Conservation (phyloP, 1,140 invertebrate genomes). For the Anastrepha ludens region DNA sequence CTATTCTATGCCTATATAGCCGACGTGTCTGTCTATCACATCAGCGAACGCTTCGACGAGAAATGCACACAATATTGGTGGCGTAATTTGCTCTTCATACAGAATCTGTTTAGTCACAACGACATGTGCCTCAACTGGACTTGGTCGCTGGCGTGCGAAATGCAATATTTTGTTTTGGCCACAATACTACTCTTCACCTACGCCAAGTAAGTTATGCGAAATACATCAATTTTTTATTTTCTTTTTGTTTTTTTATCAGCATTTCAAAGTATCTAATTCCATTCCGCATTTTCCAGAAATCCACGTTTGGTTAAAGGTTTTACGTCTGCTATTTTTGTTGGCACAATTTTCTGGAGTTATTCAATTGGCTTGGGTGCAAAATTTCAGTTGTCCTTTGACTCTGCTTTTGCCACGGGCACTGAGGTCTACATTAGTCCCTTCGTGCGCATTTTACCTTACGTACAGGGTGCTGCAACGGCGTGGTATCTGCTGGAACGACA, state of each 20-base stretch:
- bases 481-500: conserved; percentile 64
- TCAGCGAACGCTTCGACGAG: conserved; percentile 75
- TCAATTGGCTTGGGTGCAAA: conserved; percentile 63
- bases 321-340: conserved; percentile 58
- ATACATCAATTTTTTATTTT: conserved; percentile 15
- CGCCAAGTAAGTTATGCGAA: conserved; percentile 72
- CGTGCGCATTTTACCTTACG: conserved; percentile 69
- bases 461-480: conserved; percentile 66
- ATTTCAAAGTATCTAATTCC: too few species aligned
- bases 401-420: conserved; percentile 66
- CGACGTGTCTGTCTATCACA: conserved; percentile 75
- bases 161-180: conserved; percentile 83
- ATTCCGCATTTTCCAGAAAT: conserved; percentile 57
- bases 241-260: conserved; percentile 68
- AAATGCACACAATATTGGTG: conserved; percentile 79
- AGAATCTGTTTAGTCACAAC: conserved; percentile 77
- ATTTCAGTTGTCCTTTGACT: conserved; percentile 70
- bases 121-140: conserved; percentile 85
- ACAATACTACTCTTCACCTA: conserved; percentile 76
- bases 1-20: conserved; percentile 75
- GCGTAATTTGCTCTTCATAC: conserved; percentile 80
- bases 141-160: conserved; percentile 89
- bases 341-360: conserved; percentile 65
- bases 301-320: conserved; percentile 61
- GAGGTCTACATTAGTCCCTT: conserved; percentile 71